Evolutionary conservation across 2,888 invertebrate species (phyloP).

Genomic region (Leptarthrus brevirostris): DNA sequence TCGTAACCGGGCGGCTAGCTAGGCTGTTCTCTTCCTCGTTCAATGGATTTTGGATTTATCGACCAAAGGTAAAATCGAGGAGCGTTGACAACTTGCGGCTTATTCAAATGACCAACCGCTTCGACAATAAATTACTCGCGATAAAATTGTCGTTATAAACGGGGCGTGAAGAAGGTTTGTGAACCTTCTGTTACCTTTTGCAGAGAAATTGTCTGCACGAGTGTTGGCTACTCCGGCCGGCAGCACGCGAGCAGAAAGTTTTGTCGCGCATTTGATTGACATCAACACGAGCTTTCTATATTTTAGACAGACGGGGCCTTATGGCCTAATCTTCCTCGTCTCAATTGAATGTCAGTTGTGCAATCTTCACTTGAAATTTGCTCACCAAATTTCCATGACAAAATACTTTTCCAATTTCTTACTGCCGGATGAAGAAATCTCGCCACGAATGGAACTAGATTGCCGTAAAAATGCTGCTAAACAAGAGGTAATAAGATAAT

Average conservation of each 20-base stretch:
- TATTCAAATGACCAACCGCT: constrained; percentile 19
- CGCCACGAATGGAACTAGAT: too few species aligned
- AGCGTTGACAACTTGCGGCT: not conserved
- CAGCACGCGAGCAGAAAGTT: constrained; percentile 12
- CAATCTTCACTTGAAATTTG: constrained; percentile 14
- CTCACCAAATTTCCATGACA: constrained; percentile 36
- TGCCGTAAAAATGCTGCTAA: not conserved
- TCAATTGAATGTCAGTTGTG: constrained; percentile 16
- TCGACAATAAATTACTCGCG: constrained; percentile 17
- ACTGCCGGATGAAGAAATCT: constrained; percentile 13
- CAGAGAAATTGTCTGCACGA: constrained; percentile 30
- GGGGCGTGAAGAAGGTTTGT: constrained; percentile 4
- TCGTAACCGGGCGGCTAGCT: not conserved
- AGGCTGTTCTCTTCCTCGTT: constrained; percentile 30
- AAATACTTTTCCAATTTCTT: not conserved
- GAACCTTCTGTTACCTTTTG: not conserved
- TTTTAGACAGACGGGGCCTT: not conserved
- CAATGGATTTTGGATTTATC: constrained; percentile 13
- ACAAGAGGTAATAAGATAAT: constrained; percentile 13
- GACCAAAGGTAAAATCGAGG: not conserved
- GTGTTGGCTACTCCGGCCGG: not conserved
- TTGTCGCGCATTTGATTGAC: constrained; percentile 13
- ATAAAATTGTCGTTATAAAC: constrained; percentile 1
- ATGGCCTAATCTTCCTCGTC: not conserved
- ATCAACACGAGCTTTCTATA: constrained; percentile 14